A percentile compares a stretch with the other conserved stretches of the same genome.
These are phyloP conservation scores for Latheticus oryzae DNA, from an alignment of 2,888 invertebrate species.

Conservation along the genomic window DNA sequence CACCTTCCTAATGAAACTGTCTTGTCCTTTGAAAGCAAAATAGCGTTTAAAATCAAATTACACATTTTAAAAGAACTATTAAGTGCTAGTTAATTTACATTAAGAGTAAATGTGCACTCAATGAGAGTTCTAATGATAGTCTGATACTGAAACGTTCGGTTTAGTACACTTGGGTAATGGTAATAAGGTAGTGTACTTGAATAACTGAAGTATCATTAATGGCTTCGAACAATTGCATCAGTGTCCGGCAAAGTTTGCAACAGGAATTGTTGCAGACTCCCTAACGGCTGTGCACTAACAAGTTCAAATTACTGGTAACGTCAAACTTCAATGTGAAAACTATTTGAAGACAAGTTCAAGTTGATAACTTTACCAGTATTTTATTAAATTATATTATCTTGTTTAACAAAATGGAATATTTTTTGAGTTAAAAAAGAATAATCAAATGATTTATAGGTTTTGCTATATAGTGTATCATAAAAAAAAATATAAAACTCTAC, in stretches of 20 bases:
- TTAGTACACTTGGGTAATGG: slow-evolving; percentile 16
- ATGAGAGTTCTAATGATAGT: slow-evolving; percentile 25
- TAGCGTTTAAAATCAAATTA: slow-evolving; percentile 28
- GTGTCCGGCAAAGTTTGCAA: slow-evolving; percentile 26
- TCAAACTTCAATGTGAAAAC: slow-evolving; percentile 32
- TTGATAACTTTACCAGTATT: no score
- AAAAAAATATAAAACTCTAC: no score
- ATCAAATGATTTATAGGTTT: no score
- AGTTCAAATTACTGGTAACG: slow-evolving; percentile 13
- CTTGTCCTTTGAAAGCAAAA: slow-evolving; percentile 34
- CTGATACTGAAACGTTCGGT: slow-evolving; percentile 25
- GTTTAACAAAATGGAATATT: no score
- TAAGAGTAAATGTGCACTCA: slow-evolving; percentile 7
- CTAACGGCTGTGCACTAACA: slow-evolving; percentile 11
- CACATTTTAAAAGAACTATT: slow-evolving; percentile 26
- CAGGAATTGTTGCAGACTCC: slow-evolving; percentile 23
- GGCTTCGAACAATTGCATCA: slow-evolving; percentile 38
- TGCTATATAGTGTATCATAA: no score
- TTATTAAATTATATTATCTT: no score
- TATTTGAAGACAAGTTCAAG: slow-evolving; percentile 26
- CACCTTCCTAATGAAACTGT: slow-evolving; percentile 37
- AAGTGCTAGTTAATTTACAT: no score
- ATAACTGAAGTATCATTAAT: slow-evolving; percentile 38
- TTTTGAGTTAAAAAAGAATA: no score
- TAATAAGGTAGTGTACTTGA: slow-evolving; percentile 26